These are phyloP conservation scores for Dasypolia templi DNA, from an alignment of 2,888 invertebrate species.

Conservation along the genomic window DNA sequence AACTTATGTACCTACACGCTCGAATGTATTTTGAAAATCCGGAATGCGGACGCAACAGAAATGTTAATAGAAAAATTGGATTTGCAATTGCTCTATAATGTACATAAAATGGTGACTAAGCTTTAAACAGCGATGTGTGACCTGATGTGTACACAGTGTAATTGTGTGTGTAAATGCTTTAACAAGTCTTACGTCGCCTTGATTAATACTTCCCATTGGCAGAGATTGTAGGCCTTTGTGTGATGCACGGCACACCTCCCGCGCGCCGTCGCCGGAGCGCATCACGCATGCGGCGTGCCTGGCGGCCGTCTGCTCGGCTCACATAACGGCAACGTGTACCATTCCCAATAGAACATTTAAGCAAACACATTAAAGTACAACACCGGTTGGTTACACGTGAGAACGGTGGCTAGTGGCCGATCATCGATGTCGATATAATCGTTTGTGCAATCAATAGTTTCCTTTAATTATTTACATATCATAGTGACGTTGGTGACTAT, in stretches of 20 bases:
- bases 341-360: conserved; percentile 50
- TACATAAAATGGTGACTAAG: conserved; percentile 70
- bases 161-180: conserved; percentile 69
- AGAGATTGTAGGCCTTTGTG: conserved; percentile 79
- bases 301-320: conserved; percentile 37
- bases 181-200: conserved; percentile 77
- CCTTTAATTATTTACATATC: conserved; percentile 37
- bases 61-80: conserved; percentile 70
- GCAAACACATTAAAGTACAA: conserved; percentile 26
- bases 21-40: conserved; percentile 47
- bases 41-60: conserved; percentile 54
- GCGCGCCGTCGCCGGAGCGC: conserved; percentile 17
- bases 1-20: conserved; percentile 31
- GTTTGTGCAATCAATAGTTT: conserved; percentile 28
- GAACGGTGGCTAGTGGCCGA: conserved; percentile 14
- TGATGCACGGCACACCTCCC: conserved; percentile 55
- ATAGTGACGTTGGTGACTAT: conserved; percentile 36
- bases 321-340: conserved; percentile 60
- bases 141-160: conserved; percentile 70
- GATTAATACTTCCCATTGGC: conserved; percentile 83
- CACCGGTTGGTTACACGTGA: conserved; percentile 37
- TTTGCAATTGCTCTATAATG: conserved; percentile 63
- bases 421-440: conserved; percentile 16
- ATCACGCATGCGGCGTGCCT: conserved; percentile 31
- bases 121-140: conserved; percentile 60